A percentile compares a stretch with the other conserved stretches of the same genome.
Conservation (phyloP, 2,888 invertebrate genomes). For the Oscheius myriophilus region DNA sequence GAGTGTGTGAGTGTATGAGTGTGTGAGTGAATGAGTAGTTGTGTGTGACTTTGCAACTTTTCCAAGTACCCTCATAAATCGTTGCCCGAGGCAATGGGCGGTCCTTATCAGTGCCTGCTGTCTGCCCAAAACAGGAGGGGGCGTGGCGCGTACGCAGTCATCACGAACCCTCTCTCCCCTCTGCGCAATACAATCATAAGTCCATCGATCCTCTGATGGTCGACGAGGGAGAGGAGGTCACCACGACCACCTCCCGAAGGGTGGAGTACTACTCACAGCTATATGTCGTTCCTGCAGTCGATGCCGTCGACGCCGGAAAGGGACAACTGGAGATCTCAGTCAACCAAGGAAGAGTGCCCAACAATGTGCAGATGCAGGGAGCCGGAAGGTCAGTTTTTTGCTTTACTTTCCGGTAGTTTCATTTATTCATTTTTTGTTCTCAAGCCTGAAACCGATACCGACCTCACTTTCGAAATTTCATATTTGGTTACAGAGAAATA, state of each 20-base stretch:
- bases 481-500: no score
- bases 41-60: no score
- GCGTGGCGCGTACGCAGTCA: background rate
- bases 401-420: background rate
- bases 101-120: no score
- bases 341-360: constrained; percentile 97
- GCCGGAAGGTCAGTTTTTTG: constrained; percentile 80
- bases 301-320: constrained; percentile 97
- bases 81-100: no score
- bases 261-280: constrained; percentile 62
- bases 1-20: no score
- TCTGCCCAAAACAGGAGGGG: no score
- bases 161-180: constrained; percentile 2
- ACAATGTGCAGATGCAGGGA: constrained; percentile 93
- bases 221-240: constrained; percentile 3
- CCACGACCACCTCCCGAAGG: constrained; percentile 7
- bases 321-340: constrained; percentile 99
- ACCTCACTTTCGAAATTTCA: background rate
- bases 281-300: constrained; percentile 79
- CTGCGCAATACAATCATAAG: constrained; percentile 26
- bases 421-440: background rate
- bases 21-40: no score
- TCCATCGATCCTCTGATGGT: constrained; percentile 23
- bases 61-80: no score
- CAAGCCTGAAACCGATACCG: background rate